Evolutionary conservation across 2,113 vertebrate species (phyloP).

Genomic region (Nothocercus nigrocapillus): DNA sequence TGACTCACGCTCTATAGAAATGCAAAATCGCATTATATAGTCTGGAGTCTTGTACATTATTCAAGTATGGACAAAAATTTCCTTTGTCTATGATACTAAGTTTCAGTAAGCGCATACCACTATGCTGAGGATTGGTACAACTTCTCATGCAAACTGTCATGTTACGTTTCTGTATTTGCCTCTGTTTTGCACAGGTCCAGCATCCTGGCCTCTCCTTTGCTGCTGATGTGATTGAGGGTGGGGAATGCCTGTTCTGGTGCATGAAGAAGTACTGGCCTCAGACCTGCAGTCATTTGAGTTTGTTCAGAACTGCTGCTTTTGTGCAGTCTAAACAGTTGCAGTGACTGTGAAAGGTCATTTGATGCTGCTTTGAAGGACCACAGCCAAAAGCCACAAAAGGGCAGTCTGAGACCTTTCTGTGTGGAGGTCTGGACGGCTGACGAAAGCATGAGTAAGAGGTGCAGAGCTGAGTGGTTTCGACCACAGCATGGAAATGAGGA

Average conservation of each 20-base stretch:
- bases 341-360: background rate
- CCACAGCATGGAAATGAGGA: background rate
- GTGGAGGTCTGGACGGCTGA: background rate
- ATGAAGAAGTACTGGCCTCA: background rate
- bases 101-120: background rate
- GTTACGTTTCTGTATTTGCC: background rate
- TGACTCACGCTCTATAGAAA: conserved; percentile 67
- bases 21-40: conserved; percentile 53
- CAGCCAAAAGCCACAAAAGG: background rate
- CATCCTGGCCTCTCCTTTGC: background rate
- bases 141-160: background rate
- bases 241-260: background rate
- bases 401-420: background rate
- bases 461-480: background rate
- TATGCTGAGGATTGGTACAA: background rate
- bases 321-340: background rate
- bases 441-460: background rate
- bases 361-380: background rate
- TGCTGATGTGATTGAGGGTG: background rate
- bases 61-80: conserved; percentile 61
- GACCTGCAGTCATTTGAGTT: background rate
- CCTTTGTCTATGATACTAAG: conserved; percentile 58
- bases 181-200: background rate
- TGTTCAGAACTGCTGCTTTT: background rate
- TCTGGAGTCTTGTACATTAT: conserved; percentile 49